Base-by-base conservation (phyloP, 37 sponge, comb jelly and placozoan genomes). In the Geodia barretti region DNA sequence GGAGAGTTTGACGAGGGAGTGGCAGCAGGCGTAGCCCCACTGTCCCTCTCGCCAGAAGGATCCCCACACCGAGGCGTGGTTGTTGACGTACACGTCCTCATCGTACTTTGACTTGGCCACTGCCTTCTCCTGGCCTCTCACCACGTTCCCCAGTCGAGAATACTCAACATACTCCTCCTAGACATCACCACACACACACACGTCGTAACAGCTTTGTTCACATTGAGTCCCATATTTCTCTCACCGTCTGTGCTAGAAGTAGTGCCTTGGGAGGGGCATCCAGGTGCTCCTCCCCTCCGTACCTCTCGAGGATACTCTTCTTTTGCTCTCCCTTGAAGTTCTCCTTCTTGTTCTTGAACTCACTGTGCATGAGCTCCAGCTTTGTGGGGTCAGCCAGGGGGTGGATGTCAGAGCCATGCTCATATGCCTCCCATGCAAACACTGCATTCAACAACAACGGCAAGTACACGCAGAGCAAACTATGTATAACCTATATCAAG, bases 21-120 rank as follows among this genome's bases (percentile, higher is more conserved):
- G 83, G 74, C 99, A 98, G 83, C 99, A 98, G 42, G 83, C 80
- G 73, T 92, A 98, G 66, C 99, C 99, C 99, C 99, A 98, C 64
- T 32, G 40, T 0, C 95, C 96, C 32, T 76, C 83, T 60, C 83
- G 73, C 95, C 92, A 98, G 82, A 92, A 98, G 1, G 99, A 98
- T 8, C 99, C 99, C 93, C 95, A 98, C 41, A 98, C 95, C 73
- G 90, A 69, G 23, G 87, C 85, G 87, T 98, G 99, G 67, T 96
- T 96, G 76, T 93, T 98, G 34, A 84, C 82, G 74, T 71, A 81
- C 54, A 94, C 82, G 60, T 98, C 97, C 69, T 98, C 99, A 63
- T 96, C 95, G 65, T 98, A 98, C 28, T 82, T 89, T 0, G 99
- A 96, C 80, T 96, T 98, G 42, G 86, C 87, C 28, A 87, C 81